Conservation (phyloP, 2,797 vertebrate species). For the Acanthurus tractus region DNA sequence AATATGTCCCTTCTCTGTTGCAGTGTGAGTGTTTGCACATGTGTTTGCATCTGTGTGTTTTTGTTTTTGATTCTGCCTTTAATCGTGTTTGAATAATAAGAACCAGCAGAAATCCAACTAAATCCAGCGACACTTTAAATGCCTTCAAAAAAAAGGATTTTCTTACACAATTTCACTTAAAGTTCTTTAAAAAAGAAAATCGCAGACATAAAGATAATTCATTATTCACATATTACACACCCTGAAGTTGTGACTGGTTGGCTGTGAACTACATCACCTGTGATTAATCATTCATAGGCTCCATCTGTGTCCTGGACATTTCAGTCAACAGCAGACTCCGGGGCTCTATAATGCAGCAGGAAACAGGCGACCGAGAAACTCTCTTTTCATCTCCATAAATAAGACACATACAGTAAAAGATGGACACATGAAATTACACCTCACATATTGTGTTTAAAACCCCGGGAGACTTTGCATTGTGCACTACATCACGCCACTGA, state of each 20-base stretch:
- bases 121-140: not conserved
- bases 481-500: slow-evolving; percentile 3
- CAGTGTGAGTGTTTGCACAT: not conserved
- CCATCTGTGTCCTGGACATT: slow-evolving; percentile 72
- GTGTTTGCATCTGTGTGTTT: slow-evolving; percentile 1
- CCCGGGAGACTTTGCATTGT: not conserved
- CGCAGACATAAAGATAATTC: slow-evolving; percentile 41
- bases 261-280: slow-evolving; percentile 71
- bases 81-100: not conserved
- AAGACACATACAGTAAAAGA: slow-evolving; percentile 15
- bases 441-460: slow-evolving; percentile 15
- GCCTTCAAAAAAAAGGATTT: not conserved
- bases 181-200: slow-evolving; percentile 7
- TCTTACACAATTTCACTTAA: not conserved
- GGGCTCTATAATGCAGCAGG: slow-evolving; percentile 26
- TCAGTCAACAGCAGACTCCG: slow-evolving; percentile 55
- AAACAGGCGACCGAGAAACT: slow-evolving; percentile 32
- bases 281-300: slow-evolving; percentile 79
- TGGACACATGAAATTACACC: slow-evolving; percentile 7
- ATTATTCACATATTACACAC: slow-evolving; percentile 65
- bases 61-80: not conserved
- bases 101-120: not conserved
- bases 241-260: slow-evolving; percentile 58
- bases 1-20: slow-evolving; percentile 43
- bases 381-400: slow-evolving; percentile 40